These are phyloP conservation scores for Phoenoteleia sp. DNA, from an alignment of 2,888 invertebrate genomes.

Conservation along the genomic window DNA sequence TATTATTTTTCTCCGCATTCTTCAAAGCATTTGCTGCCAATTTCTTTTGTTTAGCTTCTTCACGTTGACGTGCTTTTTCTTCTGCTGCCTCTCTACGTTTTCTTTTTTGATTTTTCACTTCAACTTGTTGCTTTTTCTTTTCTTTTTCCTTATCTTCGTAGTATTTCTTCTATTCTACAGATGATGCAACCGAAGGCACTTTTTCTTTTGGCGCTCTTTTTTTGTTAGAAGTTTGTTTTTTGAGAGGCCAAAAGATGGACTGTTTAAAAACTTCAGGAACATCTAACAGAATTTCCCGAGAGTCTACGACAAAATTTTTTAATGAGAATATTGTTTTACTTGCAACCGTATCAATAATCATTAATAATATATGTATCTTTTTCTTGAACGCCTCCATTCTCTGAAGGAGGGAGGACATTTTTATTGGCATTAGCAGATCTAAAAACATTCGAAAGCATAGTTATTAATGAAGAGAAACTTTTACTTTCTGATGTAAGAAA, in stretches of 20 bases:
- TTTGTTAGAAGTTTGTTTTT: neutral
- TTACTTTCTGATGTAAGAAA: neutral
- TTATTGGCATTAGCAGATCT: neutral
- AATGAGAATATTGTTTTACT: neutral
- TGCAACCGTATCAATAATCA: neutral
- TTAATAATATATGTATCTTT: neutral
- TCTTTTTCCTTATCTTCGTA: conserved; percentile 21
- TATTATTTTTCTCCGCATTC: too few relatives aligned
- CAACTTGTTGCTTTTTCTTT: conserved; percentile 2
- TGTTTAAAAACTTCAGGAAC: conserved; percentile 27
- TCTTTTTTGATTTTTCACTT: conserved; percentile 10
- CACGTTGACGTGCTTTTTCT: conserved; percentile 19
- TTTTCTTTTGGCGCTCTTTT: conserved; percentile 1
- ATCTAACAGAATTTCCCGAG: neutral
- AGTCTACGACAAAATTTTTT: neutral
- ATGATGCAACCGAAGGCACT: conserved; percentile 24
- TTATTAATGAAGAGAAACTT: neutral
- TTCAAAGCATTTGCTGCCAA: neutral
- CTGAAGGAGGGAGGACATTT: neutral
- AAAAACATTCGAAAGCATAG: neutral
- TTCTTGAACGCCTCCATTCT: neutral
- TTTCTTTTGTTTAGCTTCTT: conserved; percentile 6
- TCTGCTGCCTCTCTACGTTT: conserved; percentile 14
- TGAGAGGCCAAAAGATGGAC: conserved; percentile 14
- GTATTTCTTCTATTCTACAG: conserved; percentile 18